A percentile compares a stretch with the other conserved stretches of the same genome.
Conservation (phyloP, 2,888 invertebrate genomes). For the Pyrgus malvae region DNA sequence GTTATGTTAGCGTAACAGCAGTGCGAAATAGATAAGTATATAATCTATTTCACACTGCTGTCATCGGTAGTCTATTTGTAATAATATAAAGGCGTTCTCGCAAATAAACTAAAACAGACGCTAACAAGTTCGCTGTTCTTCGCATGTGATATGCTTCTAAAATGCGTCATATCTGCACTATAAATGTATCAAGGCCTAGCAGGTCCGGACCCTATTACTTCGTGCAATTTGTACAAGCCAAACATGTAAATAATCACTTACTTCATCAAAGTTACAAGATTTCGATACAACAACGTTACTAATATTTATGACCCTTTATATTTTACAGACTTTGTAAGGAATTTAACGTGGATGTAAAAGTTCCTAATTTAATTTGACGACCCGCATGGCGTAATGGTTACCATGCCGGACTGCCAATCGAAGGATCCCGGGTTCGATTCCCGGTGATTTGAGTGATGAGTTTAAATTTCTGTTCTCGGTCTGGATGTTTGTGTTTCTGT, state of each 20-base stretch:
- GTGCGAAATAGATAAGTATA: too few species aligned
- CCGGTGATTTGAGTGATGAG: too few species aligned
- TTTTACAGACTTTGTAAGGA: not conserved
- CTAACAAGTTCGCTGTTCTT: not conserved
- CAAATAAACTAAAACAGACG: not conserved
- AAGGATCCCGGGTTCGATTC: too few species aligned
- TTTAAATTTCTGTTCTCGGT: too few species aligned
- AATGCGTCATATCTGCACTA: constrained; percentile 16
- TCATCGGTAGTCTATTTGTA: not conserved
- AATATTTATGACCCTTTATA: not conserved
- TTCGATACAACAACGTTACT: constrained; percentile 13
- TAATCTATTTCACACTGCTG: too few species aligned
- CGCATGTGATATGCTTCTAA: constrained; percentile 13
- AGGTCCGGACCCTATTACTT: constrained; percentile 19
- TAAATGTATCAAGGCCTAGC: constrained; percentile 23
- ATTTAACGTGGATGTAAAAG: too few species aligned
- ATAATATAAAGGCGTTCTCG: not conserved
- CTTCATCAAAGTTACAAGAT: constrained; percentile 9
- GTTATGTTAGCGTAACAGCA: too few species aligned
- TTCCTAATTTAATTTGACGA: too few species aligned
- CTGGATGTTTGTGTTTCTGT: too few species aligned
- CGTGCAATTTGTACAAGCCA: constrained; percentile 23
- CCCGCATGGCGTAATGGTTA: too few species aligned
- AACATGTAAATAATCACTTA: constrained; percentile 23
- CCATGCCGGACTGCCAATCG: too few species aligned